A percentile compares a stretch with the other conserved stretches of the same genome.
phyloP scores from a whole-genome alignment of 2,113 vertebrate genomes.

The Hemichromis elongatus region DNA sequence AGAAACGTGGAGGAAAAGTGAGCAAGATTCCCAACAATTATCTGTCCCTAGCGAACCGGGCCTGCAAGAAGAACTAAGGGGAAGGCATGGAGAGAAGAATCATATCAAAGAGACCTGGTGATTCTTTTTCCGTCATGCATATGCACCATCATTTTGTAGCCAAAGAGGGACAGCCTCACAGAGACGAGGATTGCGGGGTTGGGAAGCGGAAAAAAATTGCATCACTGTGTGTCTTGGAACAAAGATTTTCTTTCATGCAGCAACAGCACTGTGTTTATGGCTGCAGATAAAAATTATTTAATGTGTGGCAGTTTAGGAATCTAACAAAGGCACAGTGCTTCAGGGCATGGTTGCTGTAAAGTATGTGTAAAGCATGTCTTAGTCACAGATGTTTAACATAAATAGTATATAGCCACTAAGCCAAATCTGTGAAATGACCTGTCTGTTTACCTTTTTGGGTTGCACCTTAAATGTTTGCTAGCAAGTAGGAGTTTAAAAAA shows the following conservation, averaged over 20 bases:
- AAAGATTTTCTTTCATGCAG: conserved; percentile 19
- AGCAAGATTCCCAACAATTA: conserved; percentile 60
- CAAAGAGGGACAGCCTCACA: neutral
- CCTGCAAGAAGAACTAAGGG: conserved; percentile 32
- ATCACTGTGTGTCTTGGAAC: conserved; percentile 15
- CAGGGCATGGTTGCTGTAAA: neutral
- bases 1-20: conserved; percentile 19
- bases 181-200: neutral
- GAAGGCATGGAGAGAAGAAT: conserved; percentile 3
- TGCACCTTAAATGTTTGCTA: neutral
- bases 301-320: neutral
- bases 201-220: neutral
- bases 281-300: neutral
- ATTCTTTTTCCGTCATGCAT: conserved; percentile 45
- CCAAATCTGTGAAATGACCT: neutral
- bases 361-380: neutral
- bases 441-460: neutral
- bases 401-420: neutral
- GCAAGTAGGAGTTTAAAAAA: neutral
- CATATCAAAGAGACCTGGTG: conserved; percentile 43
- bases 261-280: conserved; percentile 31
- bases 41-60: conserved; percentile 33
- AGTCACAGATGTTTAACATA: neutral
- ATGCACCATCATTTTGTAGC: conserved; percentile 22
- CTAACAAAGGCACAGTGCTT: neutral